Evolutionary conservation across 2,888 invertebrate genomes (phyloP).

Genomic region (Mystacides longicornis): DNA sequence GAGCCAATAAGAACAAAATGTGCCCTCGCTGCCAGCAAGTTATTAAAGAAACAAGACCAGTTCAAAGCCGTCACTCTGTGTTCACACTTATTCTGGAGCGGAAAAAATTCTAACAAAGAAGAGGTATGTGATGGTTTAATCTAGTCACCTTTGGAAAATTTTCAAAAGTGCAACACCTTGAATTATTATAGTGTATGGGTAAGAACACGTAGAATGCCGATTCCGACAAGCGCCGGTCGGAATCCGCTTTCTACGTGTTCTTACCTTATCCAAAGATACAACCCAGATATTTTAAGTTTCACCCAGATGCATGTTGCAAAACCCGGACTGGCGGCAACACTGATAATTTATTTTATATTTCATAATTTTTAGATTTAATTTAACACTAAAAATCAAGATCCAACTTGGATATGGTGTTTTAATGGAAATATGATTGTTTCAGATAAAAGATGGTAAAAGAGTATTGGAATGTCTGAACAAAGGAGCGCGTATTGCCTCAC

Average conservation of each 20-base stretch:
- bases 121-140: conserved; percentile 13
- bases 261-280: too few species aligned
- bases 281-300: too few species aligned
- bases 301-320: too few species aligned
- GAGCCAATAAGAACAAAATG: conserved; percentile 94
- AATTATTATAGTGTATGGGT: too few species aligned
- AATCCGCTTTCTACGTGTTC: too few species aligned
- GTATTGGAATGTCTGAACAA: conserved; percentile 95
- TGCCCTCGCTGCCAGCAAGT: conserved; percentile 89
- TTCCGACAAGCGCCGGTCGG: too few species aligned
- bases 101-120: conserved; percentile 43
- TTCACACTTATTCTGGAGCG: conserved; percentile 97
- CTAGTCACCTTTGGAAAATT: not conserved
- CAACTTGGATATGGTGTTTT: not conserved
- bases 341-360: too few species aligned
- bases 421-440: too few species aligned
- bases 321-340: too few species aligned
- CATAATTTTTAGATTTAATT: not conserved
- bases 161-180: not conserved
- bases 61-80: conserved; percentile 90
- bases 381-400: not conserved
- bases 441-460: conserved; percentile 84
- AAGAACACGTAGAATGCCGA: too few species aligned
- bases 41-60: conserved; percentile 97
- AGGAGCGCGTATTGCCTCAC: conserved; percentile 88